Base-by-base conservation (phyloP, 1,140 invertebrate genomes). In the Formica selysi region DNA sequence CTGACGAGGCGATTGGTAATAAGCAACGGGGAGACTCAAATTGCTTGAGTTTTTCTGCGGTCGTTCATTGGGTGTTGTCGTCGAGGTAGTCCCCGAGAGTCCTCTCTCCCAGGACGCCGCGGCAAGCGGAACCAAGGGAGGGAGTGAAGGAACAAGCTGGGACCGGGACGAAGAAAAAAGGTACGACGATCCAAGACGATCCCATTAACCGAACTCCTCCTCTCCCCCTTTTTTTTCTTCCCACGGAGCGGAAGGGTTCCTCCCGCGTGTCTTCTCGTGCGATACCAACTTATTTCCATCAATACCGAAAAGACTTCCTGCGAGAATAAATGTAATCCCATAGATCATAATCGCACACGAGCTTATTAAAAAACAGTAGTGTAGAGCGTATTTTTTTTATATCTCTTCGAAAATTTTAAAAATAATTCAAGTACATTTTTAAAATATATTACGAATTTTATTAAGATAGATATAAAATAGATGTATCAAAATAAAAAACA, bases 1-100 rank as follows among this genome's bases (percentile, higher is more conserved):
- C 94, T 94, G 93, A 94, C 92, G 92, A 94, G 91, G 91, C 91
- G 93, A 95, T 95, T 92, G 93, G 92, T 94, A 95, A 95, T 94
- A 95, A 94, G 93, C 91, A 92, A 92, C 91, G 80, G 87, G 91
- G 91, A 91, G 89, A 93, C 92, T 94, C 91, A 92, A 94, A 94
- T 95, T 94, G 93, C 92, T 93, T 92, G 91, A 93, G 89, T 93
- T 94, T 94, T 94, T 94, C 92, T 93, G 92, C 88, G 92, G 92
- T 93, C 92, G 91, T 94, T 93, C 92, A 92, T 94, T 93, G 91
- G 89, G 87, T 91, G 92, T 93, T 93, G 93, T 95, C 93, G 93
- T 94, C 93, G 91, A 67, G 89, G 86, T 87, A 80, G 87, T 83
- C 70, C 85, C 48, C 79, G 87, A 89, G 85, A 90, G 59, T 76